Percentiles rank a stretch among this genome's conserved stretches.
Conservation (phyloP, 2,888 invertebrate genomes). For the Microctonus brassicae region DNA sequence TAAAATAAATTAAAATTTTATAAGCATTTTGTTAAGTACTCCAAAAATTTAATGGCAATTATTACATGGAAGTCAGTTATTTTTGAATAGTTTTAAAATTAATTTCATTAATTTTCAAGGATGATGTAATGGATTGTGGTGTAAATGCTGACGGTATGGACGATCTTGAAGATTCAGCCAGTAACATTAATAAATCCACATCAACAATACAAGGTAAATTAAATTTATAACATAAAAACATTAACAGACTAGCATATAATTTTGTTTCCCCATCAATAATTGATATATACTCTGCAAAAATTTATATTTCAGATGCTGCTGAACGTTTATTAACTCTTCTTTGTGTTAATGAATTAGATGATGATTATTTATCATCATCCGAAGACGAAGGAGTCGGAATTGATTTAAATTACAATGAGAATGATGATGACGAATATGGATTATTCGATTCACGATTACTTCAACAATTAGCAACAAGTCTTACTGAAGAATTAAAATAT, state of each 20-base stretch:
- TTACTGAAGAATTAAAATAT: slow-evolving; percentile 59
- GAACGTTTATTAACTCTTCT: slow-evolving; percentile 60
- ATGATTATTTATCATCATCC: slow-evolving; percentile 51
- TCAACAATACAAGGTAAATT: slow-evolving; percentile 61
- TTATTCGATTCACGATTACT: slow-evolving; percentile 53
- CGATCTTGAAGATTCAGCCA: slow-evolving; percentile 55
- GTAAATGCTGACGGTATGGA: slow-evolving; percentile 55
- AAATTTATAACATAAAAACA: slow-evolving; percentile 7
- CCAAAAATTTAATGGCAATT: background rate
- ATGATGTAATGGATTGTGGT: slow-evolving; percentile 64
- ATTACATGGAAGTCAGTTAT: slow-evolving; percentile 7
- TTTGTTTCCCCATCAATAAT: background rate
- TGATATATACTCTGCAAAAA: background rate
- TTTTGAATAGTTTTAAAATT: background rate
- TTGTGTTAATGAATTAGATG: slow-evolving; percentile 57
- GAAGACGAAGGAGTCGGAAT: slow-evolving; percentile 65
- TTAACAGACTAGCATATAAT: too few relatives aligned
- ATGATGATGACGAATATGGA: slow-evolving; percentile 31
- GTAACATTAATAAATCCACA: slow-evolving; percentile 53
- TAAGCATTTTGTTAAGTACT: background rate
- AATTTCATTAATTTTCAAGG: slow-evolving; percentile 47
- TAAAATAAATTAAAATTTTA: background rate
- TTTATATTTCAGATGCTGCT: slow-evolving; percentile 56
- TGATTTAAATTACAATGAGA: slow-evolving; percentile 52
- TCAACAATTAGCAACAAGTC: slow-evolving; percentile 57